Evolutionary conservation across 2,797 vertebrate genomes (phyloP).

Genomic region (Xyrichtys novacula): DNA sequence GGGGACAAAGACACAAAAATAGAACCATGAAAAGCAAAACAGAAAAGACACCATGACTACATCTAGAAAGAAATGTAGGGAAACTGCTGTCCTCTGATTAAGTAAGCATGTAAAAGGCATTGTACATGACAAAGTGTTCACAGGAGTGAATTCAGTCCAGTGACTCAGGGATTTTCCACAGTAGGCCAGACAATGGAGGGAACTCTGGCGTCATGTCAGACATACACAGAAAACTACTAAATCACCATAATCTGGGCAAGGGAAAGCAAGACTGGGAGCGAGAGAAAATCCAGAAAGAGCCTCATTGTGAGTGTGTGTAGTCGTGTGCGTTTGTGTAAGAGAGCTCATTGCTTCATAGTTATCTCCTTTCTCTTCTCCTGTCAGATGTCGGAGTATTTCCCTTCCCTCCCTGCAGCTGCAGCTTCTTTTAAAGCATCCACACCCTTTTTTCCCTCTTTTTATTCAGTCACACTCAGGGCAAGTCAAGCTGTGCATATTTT

Average conservation of each 20-base stretch:
- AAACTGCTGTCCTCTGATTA: constrained; percentile 8
- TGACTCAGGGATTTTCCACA: constrained; percentile 75
- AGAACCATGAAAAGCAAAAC: no score
- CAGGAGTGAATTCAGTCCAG: constrained; percentile 33
- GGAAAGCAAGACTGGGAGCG: constrained; percentile 14
- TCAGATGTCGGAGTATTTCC: constrained; percentile 61
- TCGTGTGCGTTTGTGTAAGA: constrained; percentile 37
- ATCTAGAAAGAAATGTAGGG: background rate
- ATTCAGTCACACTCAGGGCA: constrained; percentile 42
- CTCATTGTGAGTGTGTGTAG: constrained; percentile 31
- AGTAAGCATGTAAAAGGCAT: constrained; percentile 29
- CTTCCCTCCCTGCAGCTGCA: constrained; percentile 70
- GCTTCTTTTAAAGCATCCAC: constrained; percentile 54
- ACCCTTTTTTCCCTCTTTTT: constrained; percentile 56
- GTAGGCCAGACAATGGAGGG: constrained; percentile 63
- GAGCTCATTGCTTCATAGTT: constrained; percentile 53
- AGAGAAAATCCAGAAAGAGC: constrained; percentile 47
- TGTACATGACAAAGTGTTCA: constrained; percentile 29
- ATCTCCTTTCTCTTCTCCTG: constrained; percentile 52
- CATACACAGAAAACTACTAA: constrained; percentile 60
- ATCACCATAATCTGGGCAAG: constrained; percentile 63
- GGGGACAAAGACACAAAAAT: background rate
- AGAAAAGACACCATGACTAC: background rate
- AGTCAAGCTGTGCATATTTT: constrained; percentile 34
- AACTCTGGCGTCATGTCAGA: constrained; percentile 66